Base-by-base conservation (phyloP, 2,888 invertebrate genomes). In the Loripinus fragilis region DNA sequence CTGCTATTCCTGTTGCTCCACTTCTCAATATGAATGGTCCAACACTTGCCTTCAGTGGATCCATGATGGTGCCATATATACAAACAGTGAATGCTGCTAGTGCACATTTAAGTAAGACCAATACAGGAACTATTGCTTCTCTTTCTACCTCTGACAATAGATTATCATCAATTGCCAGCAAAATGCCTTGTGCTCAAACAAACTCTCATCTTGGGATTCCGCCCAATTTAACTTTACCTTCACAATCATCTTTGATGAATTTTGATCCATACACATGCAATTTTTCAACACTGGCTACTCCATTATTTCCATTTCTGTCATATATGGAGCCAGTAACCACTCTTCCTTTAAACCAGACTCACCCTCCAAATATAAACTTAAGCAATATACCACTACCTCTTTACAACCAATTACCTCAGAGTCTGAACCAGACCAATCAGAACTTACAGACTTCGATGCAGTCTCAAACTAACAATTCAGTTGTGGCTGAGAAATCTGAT, bases 21-120 rank as follows among this genome's bases (percentile, higher is more conserved):
- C 20, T 71, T 5, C 48, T 78, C 8, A 74, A 74, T n/a, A 41
- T 67, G 15, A 33, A 52, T 15, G 71, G 35, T 23, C 78, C 78
- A 35, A 68, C 78, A 17, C 67, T 78, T 25, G 67, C 78, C 23
- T 74, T 71, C 35, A 71, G 50, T 68, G 74, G 74, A 30, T 67
- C 65, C 20, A 67, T 74, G 74, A 55, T 78, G 28, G 78, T 78
- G 15, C 78, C 78, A 2, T 78, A 78, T 25, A 55, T 74, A 55
- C 71, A 78, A 45, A 71, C 78, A 20, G 69, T 78, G 17, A 74
- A 71, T 74, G 74, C 78, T 28, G 74, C 78, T 30, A 70, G 65
- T 73, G 65, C 64, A 10, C 33, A 73, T 33, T 25, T 69, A 25
- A 76, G 67, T 38, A 74, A 3, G 7, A 10, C 2, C 8, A 52